phyloP scores from a whole-genome alignment of 2,113 vertebrate genomes.

The Elaphurus davidianus region DNA sequence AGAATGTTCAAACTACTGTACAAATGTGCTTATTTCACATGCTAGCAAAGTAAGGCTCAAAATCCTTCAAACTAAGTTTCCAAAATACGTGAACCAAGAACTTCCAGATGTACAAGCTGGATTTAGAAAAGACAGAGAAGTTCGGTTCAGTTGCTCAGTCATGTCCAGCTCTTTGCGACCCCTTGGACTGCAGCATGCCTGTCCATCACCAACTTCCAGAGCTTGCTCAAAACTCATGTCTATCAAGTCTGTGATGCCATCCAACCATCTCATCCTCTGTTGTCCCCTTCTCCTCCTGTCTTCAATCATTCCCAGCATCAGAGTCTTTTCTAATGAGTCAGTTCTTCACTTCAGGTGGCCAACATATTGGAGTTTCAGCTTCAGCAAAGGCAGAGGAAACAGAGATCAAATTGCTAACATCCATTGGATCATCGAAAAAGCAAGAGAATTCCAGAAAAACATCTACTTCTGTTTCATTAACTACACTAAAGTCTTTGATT shows the following conservation, averaged over 20 bases:
- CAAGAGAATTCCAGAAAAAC: neutral
- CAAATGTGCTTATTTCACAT: neutral
- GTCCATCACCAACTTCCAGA: neutral
- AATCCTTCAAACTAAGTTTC: neutral
- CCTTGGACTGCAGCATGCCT: accelerated
- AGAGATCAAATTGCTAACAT: neutral
- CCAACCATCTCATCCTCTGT: neutral
- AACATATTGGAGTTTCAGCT: neutral
- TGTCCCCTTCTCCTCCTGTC: neutral
- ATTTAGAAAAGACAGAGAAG: neutral
- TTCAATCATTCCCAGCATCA: neutral
- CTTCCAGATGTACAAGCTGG: neutral
- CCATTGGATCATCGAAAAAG: neutral
- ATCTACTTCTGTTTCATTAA: neutral
- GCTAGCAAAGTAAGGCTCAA: neutral
- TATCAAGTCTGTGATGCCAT: neutral
- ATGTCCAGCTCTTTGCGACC: neutral
- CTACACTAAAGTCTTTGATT: neutral
- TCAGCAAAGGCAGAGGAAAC: neutral
- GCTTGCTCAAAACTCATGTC: neutral
- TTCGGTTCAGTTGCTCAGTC: neutral
- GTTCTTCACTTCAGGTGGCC: neutral
- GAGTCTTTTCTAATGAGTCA: neutral
- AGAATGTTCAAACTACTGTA: neutral
- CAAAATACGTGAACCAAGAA: neutral